Percentiles rank a stretch among this genome's conserved stretches.
Conservation (phyloP, 2,888 invertebrate genomes). For the Chymomyza amoena region DNA sequence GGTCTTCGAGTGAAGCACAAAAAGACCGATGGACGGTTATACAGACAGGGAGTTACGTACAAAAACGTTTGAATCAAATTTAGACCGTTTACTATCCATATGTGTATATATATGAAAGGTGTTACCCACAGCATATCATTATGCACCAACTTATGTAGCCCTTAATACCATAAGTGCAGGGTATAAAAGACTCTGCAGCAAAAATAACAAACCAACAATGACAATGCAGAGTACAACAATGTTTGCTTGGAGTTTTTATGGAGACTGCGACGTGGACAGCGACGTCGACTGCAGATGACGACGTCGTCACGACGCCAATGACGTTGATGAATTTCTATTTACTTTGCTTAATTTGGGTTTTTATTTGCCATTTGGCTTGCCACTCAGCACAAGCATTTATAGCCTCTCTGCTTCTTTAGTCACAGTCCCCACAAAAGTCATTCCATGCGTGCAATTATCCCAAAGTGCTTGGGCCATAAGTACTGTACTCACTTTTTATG, state of each 20-base stretch:
- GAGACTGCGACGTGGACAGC: slow-evolving; percentile 30
- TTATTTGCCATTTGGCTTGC: slow-evolving; percentile 70
- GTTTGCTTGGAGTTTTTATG: slow-evolving; percentile 66
- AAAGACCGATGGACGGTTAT: too few species aligned
- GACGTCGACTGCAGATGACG: background rate
- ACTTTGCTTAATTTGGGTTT: slow-evolving; percentile 71
- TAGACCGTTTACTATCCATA: too few species aligned
- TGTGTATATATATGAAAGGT: too few species aligned
- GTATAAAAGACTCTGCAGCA: background rate
- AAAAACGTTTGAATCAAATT: too few species aligned
- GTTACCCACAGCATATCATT: too few species aligned
- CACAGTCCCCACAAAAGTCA: background rate
- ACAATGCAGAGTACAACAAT: slow-evolving; percentile 30
- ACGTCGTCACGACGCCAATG: slow-evolving; percentile 41
- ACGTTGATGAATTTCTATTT: slow-evolving; percentile 74
- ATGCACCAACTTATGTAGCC: too few species aligned
- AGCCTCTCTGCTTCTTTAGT: slow-evolving; percentile 2
- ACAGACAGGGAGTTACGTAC: too few species aligned
- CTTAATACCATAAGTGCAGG: too few species aligned
- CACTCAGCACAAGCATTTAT: slow-evolving; percentile 39
- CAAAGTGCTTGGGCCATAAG: slow-evolving; percentile 51
- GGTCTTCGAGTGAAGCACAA: too few species aligned
- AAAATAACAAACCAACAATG: slow-evolving; percentile 1
- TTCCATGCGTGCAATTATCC: slow-evolving; percentile 67
- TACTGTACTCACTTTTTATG: slow-evolving; percentile 3